phyloP scores from a whole-genome alignment of 2,113 vertebrate genomes.

The Donacobius atricapilla region DNA sequence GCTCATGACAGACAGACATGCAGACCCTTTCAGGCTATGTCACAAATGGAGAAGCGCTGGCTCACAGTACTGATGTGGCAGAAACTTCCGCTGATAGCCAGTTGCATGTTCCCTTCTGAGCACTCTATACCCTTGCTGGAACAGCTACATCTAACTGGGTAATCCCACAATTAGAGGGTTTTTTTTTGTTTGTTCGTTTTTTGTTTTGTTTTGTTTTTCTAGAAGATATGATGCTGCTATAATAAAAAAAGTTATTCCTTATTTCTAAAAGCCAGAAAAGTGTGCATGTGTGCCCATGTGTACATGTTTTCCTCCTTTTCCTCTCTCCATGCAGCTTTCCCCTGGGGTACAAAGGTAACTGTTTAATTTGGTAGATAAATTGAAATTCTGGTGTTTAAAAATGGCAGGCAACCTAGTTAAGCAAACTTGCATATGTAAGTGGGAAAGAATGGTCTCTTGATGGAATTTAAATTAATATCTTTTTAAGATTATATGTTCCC shows the following conservation, averaged over 20 bases:
- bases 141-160: not conserved
- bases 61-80: not conserved
- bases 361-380: not conserved
- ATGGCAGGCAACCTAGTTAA: not conserved
- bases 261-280: not conserved
- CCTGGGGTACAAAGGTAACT: not conserved
- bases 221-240: not conserved
- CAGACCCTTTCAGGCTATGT: conserved; percentile 31
- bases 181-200: too few species aligned
- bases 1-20: conserved; percentile 31
- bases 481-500: not conserved
- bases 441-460: not conserved
- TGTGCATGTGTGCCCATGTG: rapidly evolving
- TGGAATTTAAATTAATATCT: not conserved
- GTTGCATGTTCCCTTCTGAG: not conserved
- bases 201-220: not conserved
- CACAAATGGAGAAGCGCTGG: not conserved
- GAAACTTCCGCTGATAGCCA: not conserved
- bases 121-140: not conserved
- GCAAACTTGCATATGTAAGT: not conserved
- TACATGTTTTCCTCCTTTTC: not conserved
- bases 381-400: not conserved
- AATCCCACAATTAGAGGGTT: not conserved
- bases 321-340: rapidly evolving
- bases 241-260: not conserved